Conservation (phyloP, 2,797 vertebrate species). For the Anisognathus igniventris region DNA sequence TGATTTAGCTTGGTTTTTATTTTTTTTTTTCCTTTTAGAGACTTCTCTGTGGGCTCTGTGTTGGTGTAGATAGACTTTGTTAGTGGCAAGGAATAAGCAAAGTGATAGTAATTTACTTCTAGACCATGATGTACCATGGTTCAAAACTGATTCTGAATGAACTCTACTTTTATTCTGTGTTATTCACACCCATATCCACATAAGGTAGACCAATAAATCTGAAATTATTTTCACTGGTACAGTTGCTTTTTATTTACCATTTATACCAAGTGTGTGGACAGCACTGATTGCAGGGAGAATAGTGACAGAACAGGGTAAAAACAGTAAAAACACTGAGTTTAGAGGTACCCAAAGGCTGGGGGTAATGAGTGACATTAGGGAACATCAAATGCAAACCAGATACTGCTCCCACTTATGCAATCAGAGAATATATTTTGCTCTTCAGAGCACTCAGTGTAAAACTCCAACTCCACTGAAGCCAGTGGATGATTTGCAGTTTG, state of each 20-base stretch:
- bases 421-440: background rate
- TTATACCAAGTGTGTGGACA: rapidly evolving
- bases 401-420: background rate
- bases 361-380: background rate
- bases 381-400: background rate
- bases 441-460: background rate
- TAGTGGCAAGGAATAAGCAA: background rate
- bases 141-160: background rate
- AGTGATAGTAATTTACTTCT: background rate
- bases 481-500: background rate
- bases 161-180: background rate
- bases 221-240: background rate
- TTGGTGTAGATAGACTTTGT: background rate
- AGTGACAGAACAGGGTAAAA: background rate
- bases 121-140: background rate
- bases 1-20: conserved; percentile 24
- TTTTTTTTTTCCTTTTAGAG: background rate
- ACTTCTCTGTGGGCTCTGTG: background rate
- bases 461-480: background rate
- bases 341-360: background rate
- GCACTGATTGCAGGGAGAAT: background rate
- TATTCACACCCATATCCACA: background rate
- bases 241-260: background rate
- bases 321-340: background rate
- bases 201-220: background rate